Conservation (phyloP, 2,888 invertebrate species). For the Lasioglossum vierecki region DNA sequence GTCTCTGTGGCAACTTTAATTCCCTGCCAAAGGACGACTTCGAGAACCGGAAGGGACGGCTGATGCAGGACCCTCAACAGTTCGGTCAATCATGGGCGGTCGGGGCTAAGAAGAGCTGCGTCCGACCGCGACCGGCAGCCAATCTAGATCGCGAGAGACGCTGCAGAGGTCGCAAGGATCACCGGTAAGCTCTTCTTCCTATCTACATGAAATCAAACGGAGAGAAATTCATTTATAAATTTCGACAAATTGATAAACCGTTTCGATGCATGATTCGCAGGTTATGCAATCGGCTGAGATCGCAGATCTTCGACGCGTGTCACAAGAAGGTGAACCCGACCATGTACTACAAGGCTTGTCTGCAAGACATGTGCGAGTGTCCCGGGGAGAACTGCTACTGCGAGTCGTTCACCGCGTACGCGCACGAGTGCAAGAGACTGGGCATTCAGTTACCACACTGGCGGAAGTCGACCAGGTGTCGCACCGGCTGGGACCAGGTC, state of each 20-base stretch:
- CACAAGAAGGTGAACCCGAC: constrained; percentile 91
- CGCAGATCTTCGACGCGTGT: constrained; percentile 89
- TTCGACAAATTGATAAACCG: not conserved
- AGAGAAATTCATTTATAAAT: not conserved
- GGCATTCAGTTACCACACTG: constrained; percentile 90
- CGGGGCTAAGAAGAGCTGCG: constrained; percentile 90
- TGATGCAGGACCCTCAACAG: constrained; percentile 87
- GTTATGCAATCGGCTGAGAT: constrained; percentile 85
- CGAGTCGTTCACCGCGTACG: constrained; percentile 95
- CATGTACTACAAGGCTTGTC: constrained; percentile 94
- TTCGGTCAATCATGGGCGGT: constrained; percentile 97
- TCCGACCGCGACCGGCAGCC: constrained; percentile 83
- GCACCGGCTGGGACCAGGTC: constrained; percentile 82
- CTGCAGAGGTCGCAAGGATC: constrained; percentile 81
- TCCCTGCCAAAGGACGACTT: constrained; percentile 94
- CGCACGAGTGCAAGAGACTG: constrained; percentile 92
- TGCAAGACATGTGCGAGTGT: constrained; percentile 95
- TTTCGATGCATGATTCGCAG: constrained; percentile 63
- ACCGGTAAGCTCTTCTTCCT: constrained; percentile 73
- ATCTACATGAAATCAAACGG: not conserved
- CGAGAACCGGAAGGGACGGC: constrained; percentile 88
- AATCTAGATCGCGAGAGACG: constrained; percentile 81
- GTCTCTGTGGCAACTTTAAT: constrained; percentile 98
- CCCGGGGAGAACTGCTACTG: constrained; percentile 93
- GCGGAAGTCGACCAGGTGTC: constrained; percentile 89